Conservation (phyloP, 2,888 invertebrate species). For the Clepsis dumicolana region DNA sequence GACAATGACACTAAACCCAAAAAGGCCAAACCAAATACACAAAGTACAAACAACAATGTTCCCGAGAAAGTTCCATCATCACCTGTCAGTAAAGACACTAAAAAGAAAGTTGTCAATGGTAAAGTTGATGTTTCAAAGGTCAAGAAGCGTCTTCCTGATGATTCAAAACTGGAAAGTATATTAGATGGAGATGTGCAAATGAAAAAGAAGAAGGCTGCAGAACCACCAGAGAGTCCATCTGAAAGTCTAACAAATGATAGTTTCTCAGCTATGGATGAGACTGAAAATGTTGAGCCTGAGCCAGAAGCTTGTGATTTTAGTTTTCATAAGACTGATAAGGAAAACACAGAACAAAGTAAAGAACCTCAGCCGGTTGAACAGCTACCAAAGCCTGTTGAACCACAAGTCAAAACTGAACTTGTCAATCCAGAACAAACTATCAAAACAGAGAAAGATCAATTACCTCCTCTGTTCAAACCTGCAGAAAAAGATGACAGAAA, state of each 20-base stretch:
- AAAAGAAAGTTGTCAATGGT: constrained; percentile 80
- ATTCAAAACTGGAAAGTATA: constrained; percentile 86
- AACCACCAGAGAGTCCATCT: constrained; percentile 91
- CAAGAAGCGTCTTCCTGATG: constrained; percentile 86
- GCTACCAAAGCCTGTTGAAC: constrained; percentile 66
- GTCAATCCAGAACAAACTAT: constrained; percentile 64
- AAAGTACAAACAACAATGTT: constrained; percentile 77
- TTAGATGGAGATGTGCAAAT: constrained; percentile 87
- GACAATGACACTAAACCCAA: constrained; percentile 79
- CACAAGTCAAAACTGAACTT: constrained; percentile 67
- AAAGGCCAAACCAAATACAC: constrained; percentile 68
- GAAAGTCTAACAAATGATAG: constrained; percentile 95
- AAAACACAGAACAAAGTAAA: constrained; percentile 72
- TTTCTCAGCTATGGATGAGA: constrained; percentile 92
- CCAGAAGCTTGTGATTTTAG: constrained; percentile 81
- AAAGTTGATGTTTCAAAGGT: constrained; percentile 85
- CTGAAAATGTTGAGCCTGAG: constrained; percentile 84
- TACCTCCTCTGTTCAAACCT: constrained; percentile 67
- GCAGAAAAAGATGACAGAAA: constrained; percentile 75
- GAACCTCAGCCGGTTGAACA: constrained; percentile 66
- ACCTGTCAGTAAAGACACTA: constrained; percentile 73
- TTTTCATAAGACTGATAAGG: constrained; percentile 79
- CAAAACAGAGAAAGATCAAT: constrained; percentile 75
- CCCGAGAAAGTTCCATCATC: constrained; percentile 74
- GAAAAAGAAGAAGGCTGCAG: constrained; percentile 82